Conservation (phyloP, 2,888 invertebrate genomes). For the Vanessa cardui region DNA sequence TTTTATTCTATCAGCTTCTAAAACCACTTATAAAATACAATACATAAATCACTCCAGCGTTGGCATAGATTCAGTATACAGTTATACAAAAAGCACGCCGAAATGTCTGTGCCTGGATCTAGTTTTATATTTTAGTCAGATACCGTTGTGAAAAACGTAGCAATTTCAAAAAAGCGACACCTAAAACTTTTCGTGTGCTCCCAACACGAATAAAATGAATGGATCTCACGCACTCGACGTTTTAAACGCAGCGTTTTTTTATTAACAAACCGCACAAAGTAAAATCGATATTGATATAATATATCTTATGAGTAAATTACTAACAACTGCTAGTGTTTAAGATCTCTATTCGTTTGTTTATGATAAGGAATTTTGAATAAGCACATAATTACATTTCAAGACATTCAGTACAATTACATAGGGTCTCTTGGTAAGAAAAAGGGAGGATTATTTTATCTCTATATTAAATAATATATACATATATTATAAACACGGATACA, state of each 20-base stretch:
- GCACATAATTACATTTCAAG: too few relatives aligned
- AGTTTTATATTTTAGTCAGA: conserved; percentile 41
- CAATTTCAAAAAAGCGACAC: conserved; percentile 46
- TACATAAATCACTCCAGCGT: conserved; percentile 32
- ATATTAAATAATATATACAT: too few relatives aligned
- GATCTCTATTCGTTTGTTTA: too few relatives aligned
- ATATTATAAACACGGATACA: too few relatives aligned
- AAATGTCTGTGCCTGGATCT: conserved; percentile 33
- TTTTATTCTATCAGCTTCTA: conserved; percentile 19
- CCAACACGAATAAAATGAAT: conserved; percentile 40
- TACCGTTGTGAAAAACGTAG: conserved; percentile 44
- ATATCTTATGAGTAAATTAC: too few relatives aligned
- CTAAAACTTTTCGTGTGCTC: conserved; percentile 42
- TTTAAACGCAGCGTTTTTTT: conserved; percentile 30
- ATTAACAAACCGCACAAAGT: background rate
- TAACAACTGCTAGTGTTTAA: too few relatives aligned
- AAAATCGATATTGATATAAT: too few relatives aligned
- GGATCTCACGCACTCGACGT: conserved; percentile 30
- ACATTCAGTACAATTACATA: too few relatives aligned
- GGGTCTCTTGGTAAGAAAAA: too few relatives aligned
- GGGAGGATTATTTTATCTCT: too few relatives aligned
- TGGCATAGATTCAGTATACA: conserved; percentile 34
- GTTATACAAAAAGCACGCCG: conserved; percentile 30
- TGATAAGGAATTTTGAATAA: too few relatives aligned
- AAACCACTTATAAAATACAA: conserved; percentile 34